A percentile compares a stretch with the other conserved stretches of the same genome.
phyloP scores from a whole-genome alignment of 2,797 vertebrate species.

The Amphiprion clarkii region DNA sequence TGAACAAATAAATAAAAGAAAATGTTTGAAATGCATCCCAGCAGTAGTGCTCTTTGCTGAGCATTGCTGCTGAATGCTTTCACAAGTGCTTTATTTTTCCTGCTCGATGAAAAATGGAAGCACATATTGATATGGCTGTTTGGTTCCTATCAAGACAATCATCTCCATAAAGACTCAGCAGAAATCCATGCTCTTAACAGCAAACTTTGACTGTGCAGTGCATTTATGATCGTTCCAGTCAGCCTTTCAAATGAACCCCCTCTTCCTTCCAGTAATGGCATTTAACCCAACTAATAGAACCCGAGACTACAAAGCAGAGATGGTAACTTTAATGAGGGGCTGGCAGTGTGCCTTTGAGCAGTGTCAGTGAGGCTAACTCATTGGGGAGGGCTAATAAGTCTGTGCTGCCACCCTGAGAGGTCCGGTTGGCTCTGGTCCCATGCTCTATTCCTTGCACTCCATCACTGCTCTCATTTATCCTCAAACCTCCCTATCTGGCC shows the following conservation, averaged over 20 bases:
- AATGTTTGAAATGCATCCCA: constrained; percentile 23
- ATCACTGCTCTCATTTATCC: constrained; percentile 65
- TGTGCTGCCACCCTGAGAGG: constrained; percentile 38
- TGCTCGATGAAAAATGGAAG: constrained; percentile 24
- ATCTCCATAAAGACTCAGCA: constrained; percentile 34
- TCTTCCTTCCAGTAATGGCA: constrained; percentile 33
- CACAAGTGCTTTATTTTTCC: constrained; percentile 16
- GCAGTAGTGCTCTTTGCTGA: constrained; percentile 19
- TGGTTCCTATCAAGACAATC: constrained; percentile 10
- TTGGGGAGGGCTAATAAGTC: constrained; percentile 62
- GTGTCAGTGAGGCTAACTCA: constrained; percentile 53
- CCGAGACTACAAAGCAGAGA: constrained; percentile 22
- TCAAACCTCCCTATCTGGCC: constrained; percentile 52
- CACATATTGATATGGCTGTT: constrained; percentile 9
- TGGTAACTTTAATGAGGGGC: constrained; percentile 49
- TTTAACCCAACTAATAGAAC: constrained; percentile 27
- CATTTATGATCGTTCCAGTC: constrained; percentile 37
- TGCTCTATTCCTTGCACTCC: constrained; percentile 46
- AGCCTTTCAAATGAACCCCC: constrained; percentile 10
- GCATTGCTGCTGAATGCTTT: constrained; percentile 4
- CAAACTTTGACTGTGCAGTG: constrained; percentile 4
- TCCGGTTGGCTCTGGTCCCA: constrained; percentile 54
- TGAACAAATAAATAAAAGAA: constrained; percentile 32
- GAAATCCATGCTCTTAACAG: constrained; percentile 25
- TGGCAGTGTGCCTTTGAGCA: constrained; percentile 42